These are phyloP conservation scores for Eupithecia dodoneata DNA, from an alignment of 2,888 invertebrate species.

Conservation along the genomic window DNA sequence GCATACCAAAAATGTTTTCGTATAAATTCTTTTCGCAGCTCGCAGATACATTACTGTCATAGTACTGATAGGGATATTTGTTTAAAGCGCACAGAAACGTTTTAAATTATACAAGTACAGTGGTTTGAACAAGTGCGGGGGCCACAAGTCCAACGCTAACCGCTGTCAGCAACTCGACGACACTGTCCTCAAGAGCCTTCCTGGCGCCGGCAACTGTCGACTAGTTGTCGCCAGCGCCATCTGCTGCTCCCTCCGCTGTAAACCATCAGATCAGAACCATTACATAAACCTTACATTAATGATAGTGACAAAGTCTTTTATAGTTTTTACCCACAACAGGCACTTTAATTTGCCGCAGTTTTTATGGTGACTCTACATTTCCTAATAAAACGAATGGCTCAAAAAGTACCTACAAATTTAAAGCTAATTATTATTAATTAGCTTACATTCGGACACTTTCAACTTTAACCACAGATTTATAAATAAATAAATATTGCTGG, in stretches of 20 bases:
- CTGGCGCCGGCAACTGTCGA: constrained; percentile 22
- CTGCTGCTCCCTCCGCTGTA: neutral
- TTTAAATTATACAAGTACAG: neutral
- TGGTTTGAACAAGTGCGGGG: neutral
- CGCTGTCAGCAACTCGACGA: constrained; percentile 25
- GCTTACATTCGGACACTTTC: neutral
- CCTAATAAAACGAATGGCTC: too few species aligned
- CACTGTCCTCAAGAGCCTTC: constrained; percentile 27
- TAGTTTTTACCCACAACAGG: neutral
- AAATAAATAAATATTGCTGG: neutral
- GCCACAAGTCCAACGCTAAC: constrained; percentile 24
- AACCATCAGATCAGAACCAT: neutral
- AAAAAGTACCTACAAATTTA: too few species aligned
- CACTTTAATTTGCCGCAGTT: neutral
- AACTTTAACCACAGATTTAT: neutral
- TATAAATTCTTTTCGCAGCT: neutral
- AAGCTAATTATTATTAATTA: neutral
- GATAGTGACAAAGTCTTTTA: neutral
- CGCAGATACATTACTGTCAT: neutral
- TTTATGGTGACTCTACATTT: neutral
- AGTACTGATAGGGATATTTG: neutral
- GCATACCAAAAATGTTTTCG: constrained; percentile 6
- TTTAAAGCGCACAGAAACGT: neutral
- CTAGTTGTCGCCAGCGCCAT: neutral
- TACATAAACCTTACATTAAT: neutral